Evolutionary conservation across 1,140 invertebrate genomes (phyloP), one percentile per base, ranked within the genome.

Genomic region (Theocolax elegans): DNA sequence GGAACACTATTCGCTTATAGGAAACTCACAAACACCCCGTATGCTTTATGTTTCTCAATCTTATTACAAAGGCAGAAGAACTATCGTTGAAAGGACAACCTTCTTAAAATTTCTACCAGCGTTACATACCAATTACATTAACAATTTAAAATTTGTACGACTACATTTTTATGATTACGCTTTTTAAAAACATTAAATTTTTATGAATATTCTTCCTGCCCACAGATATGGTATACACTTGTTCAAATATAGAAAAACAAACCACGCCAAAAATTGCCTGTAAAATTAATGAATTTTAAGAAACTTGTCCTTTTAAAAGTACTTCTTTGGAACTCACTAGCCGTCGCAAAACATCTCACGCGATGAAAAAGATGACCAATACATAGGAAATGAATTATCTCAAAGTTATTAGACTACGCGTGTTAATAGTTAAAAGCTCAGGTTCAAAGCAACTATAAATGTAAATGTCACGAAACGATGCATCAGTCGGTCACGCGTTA

Each of bases 321-420:
- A 53, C 64, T 75, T 76, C 74, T 77, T 75, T 78, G 72, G 73
- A 74, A 73, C 67, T 78, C 74, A 77, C 74, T 73, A 77, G 75
- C 70, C 69, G 67, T 77, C 70, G 63, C 48, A 64, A n/a, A n/a
- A 56, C 21, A 48, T 40, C 51, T 64, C 51, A 31, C 29, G n/a
- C 42, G 15, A 54, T 56, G 13, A 60, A 38, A 40, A 56, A 42
- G 44, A 60, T n/a, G n/a, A n/a, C n/a, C n/a, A n/a, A n/a, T n/a
- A 60, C 35, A 54, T 70, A 70, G 59, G 42, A 70, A 58, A 64
- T 35, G 46, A 54, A 42, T 60, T 69, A 21, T 62, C n/a, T 59
- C 15, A 35, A 56, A 46, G 12, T 35, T 53, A 68, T 29, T 42
- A n/a, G 44, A n/a, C 46, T 63, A 63, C 15, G 19, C 48, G 13